These are phyloP conservation scores for Neogale vison DNA, from an alignment of 2,113 vertebrate genomes.

Conservation along the genomic window DNA sequence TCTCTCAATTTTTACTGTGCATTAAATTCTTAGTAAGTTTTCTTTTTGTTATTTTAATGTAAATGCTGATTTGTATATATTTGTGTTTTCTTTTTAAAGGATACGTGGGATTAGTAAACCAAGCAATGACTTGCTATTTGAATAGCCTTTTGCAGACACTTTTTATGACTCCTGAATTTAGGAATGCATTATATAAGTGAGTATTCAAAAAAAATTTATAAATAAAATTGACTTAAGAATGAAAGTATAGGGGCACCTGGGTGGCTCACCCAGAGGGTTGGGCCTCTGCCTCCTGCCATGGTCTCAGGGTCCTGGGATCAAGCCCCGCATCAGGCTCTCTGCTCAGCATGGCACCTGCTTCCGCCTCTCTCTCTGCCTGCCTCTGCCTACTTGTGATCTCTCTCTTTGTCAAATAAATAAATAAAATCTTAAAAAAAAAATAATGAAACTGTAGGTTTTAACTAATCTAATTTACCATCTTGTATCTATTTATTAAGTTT, in stretches of 20 bases:
- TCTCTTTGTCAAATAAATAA: neutral
- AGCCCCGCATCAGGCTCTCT: too few species aligned
- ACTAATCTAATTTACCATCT: slow-evolving; percentile 17
- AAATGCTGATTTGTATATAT: slow-evolving; percentile 47
- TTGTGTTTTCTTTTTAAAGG: slow-evolving; percentile 85
- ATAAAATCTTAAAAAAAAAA: slow-evolving; percentile 36
- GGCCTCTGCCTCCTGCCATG: too few species aligned
- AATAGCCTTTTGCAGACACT: slow-evolving; percentile 99
- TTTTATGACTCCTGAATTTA: slow-evolving; percentile 99
- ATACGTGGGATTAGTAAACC: slow-evolving; percentile 98
- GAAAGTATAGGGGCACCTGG: neutral
- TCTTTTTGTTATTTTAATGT: slow-evolving; percentile 22
- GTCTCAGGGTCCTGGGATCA: too few species aligned
- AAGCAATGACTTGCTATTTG: slow-evolving; percentile 99
- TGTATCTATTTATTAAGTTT: slow-evolving; percentile 35
- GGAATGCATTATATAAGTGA: slow-evolving; percentile 99
- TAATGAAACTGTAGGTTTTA: slow-evolving; percentile 33
- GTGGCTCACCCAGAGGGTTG: too few species aligned
- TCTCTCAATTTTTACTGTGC: neutral
- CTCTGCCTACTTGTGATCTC: too few species aligned
- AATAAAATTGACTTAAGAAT: slow-evolving; percentile 40
- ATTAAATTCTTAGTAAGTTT: neutral
- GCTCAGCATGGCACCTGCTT: too few species aligned
- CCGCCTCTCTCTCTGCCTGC: too few species aligned
- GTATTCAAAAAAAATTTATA: slow-evolving; percentile 75